Evolutionary conservation across 1,140 invertebrate genomes (phyloP).

Genomic region (Chrysoperla carnea): DNA sequence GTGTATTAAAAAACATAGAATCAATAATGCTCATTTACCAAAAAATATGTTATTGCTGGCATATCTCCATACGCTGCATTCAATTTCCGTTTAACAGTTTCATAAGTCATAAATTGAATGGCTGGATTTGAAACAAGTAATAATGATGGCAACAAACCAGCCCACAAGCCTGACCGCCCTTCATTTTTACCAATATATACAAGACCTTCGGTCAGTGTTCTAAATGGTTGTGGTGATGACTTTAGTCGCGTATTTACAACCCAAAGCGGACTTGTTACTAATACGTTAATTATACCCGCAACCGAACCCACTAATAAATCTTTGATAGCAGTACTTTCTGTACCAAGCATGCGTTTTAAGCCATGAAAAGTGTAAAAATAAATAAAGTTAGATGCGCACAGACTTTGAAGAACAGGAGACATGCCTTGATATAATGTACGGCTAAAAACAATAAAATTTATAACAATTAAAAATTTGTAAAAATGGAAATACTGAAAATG

Average conservation of each 20-base stretch:
- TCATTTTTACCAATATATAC: slow-evolving; percentile 48
- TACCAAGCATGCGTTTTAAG: slow-evolving; percentile 33
- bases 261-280: slow-evolving; percentile 75
- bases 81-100: slow-evolving; percentile 54
- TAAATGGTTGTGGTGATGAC: slow-evolving; percentile 29
- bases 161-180: slow-evolving; percentile 57
- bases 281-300: slow-evolving; percentile 68
- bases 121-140: slow-evolving; percentile 74
- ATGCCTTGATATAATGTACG: slow-evolving; percentile 60
- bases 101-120: slow-evolving; percentile 83
- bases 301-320: slow-evolving; percentile 66
- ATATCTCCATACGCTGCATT: slow-evolving; percentile 19
- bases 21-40: slow-evolving; percentile 11
- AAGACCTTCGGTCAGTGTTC: slow-evolving; percentile 39
- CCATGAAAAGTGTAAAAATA: slow-evolving; percentile 87
- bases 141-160: slow-evolving; percentile 64
- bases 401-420: slow-evolving; percentile 59
- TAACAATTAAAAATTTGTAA: slow-evolving; percentile 1
- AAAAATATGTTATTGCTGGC: slow-evolving; percentile 21
- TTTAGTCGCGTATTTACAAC: slow-evolving; percentile 80
- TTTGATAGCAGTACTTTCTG: slow-evolving; percentile 36
- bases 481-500: too few species aligned
- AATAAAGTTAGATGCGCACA: slow-evolving; percentile 80
- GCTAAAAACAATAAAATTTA: slow-evolving; percentile 23
- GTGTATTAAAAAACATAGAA: too few species aligned